Percentiles rank a stretch among this genome's conserved stretches.
phyloP scores from a whole-genome alignment of 2,797 vertebrate genomes.

The Helostoma temminkii region DNA sequence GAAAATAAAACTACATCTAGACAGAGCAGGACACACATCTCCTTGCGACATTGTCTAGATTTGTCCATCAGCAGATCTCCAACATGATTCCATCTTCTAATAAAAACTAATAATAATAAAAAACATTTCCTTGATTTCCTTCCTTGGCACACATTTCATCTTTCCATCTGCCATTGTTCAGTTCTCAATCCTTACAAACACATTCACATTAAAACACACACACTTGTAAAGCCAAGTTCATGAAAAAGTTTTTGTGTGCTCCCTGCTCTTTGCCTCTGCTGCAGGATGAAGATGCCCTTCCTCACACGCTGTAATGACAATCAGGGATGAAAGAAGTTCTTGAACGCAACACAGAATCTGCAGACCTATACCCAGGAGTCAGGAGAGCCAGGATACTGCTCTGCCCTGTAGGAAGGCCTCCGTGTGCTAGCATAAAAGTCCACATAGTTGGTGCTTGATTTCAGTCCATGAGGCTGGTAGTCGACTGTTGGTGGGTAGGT shows the following conservation, averaged over 20 bases:
- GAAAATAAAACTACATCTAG: conserved; percentile 89
- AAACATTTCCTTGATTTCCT: conserved; percentile 86
- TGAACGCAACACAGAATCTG: conserved; percentile 16
- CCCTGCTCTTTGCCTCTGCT: conserved; percentile 18
- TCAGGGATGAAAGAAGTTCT: not conserved
- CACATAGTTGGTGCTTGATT: conserved; percentile 93
- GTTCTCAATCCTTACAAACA: conserved; percentile 50
- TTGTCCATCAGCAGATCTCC: conserved; percentile 66
- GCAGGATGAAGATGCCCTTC: conserved; percentile 5
- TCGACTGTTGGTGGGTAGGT: conserved; percentile 90
- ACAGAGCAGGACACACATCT: conserved; percentile 81
- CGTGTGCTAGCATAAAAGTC: conserved; percentile 97
- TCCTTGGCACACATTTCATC: conserved; percentile 89
- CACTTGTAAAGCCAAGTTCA: conserved; percentile 75
- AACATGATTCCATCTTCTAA: conserved; percentile 84
- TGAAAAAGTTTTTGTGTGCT: conserved; percentile 52
- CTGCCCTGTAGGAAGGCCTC: conserved; percentile 92
- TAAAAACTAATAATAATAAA: conserved; percentile 47
- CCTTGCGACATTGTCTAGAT: conserved; percentile 52
- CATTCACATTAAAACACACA: conserved; percentile 72
- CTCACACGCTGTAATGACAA: not conserved
- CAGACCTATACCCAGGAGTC: conserved; percentile 97
- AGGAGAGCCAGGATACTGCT: conserved; percentile 97
- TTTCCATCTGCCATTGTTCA: conserved; percentile 79
- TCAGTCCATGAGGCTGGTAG: conserved; percentile 94